A percentile compares a stretch with the other conserved stretches of the same genome.
Conservation (phyloP, 1,140 invertebrate species). For the Hypsibius dujardini region DNA sequence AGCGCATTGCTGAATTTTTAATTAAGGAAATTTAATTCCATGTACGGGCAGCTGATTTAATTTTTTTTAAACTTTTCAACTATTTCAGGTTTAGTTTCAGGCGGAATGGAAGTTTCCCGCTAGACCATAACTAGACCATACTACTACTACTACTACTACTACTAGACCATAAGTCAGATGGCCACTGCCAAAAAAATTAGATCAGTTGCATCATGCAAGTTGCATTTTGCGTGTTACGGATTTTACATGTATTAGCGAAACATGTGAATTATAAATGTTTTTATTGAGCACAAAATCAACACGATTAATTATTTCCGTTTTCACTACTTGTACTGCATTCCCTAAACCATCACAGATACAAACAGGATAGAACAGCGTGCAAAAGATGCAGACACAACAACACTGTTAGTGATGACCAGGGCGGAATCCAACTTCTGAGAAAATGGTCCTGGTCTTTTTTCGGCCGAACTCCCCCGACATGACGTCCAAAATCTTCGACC, state of each 20-base stretch:
- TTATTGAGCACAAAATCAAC: background rate
- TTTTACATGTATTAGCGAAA: no score
- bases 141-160: no score
- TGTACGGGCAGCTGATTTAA: no score
- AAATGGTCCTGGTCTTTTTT: background rate
- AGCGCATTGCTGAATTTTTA: no score
- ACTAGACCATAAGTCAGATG: no score
- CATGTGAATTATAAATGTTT: no score
- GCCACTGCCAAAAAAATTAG: no score
- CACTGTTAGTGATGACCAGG: background rate
- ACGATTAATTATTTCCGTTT: background rate
- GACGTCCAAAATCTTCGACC: slow-evolving; percentile 4
- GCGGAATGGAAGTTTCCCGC: no score
- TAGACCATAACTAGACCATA: no score
- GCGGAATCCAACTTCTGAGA: background rate
- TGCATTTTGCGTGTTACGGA: background rate
- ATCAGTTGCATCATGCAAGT: background rate
- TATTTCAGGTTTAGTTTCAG: no score
- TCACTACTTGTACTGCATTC: background rate
- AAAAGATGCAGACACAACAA: background rate
- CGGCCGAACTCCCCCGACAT: slow-evolving; percentile 1
- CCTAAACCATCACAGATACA: background rate
- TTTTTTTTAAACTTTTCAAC: no score
- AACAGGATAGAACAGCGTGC: background rate
- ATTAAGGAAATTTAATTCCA: no score